Base-by-base conservation (phyloP, 1,140 invertebrate species). In the Philopotamus ludificatus region DNA sequence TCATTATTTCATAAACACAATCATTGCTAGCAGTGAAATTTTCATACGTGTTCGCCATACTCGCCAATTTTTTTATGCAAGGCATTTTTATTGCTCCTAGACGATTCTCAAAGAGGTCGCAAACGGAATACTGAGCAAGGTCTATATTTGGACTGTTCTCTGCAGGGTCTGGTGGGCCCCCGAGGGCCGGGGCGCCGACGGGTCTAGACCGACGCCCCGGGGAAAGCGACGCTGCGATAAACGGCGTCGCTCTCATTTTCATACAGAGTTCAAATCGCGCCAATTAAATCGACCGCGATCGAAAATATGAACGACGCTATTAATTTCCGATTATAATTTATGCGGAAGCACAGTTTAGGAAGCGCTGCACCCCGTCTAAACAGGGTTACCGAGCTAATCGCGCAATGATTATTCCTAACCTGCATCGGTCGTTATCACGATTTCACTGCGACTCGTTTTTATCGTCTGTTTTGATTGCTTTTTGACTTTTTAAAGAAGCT, bases 1-100 rank as follows among this genome's bases (percentile, higher is more conserved):
- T 57, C 57, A 44, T 57, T 62, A 49, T 44, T 67, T 67, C 66
- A 68, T 68, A 68, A 34, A 62, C 42, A 23, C 44, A 45, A 45
- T 15, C 44, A 4, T 45, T 18, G 4, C 44, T 10, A 15, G 23
- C 16, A 45, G 55, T 44, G 55, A 58, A 58, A 58, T 22, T 58
- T 58, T 23, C 16, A 4, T 9, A 57, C 53, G 53, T 57, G 53
- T 57, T 47, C 44, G 18, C 10, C 44, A 20, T 15, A 47, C 44
- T n/a, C n/a, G n/a, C n/a, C n/a, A 34, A 12, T 34, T 34, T 34
- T 34, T 34, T 4, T 12, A 34, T 12, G 12, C 12, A n/a, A 34
- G 28, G 28, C 28, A 34, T 34, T 34, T 34, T 34, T 34, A 34
- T 34, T 34, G 28, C 28, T 34, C 4, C 28, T 34, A 34, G 12